These are phyloP conservation scores for Pipistrellus pygmaeus DNA, from an alignment of 2,797 vertebrate genomes.

Conservation along the genomic window DNA sequence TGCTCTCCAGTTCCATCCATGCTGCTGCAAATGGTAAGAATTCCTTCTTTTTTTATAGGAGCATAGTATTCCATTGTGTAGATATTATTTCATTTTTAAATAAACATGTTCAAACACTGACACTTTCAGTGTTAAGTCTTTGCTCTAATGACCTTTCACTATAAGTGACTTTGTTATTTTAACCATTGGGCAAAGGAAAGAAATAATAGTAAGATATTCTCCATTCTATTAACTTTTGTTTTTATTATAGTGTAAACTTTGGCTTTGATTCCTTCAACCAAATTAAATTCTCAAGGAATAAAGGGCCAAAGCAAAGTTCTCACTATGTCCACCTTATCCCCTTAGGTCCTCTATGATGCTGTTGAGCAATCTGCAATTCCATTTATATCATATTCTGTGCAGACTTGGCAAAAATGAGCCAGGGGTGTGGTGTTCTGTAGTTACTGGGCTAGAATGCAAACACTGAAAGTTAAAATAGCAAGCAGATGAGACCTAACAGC, in stretches of 20 bases:
- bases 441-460: neutral
- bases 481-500: neutral
- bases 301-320: neutral
- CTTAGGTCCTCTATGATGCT: neutral
- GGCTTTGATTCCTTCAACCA: neutral
- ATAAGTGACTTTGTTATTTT: neutral
- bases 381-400: neutral
- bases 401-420: neutral
- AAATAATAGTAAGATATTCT: neutral
- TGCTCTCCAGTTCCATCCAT: too few species aligned
- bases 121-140: neutral
- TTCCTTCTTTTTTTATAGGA: too few species aligned
- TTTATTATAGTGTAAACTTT: neutral
- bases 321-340: neutral
- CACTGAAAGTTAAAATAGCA: neutral
- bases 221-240: neutral
- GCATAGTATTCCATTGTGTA: too few species aligned
- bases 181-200: neutral
- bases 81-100: neutral
- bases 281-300: slow-evolving; percentile 18
- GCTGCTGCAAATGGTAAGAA: too few species aligned
- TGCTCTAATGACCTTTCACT: slow-evolving; percentile 11
- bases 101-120: neutral
- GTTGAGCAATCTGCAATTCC: neutral
- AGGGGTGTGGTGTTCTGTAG: neutral